Percentiles rank a stretch among this genome's conserved stretches.
Evolutionary conservation across 1,140 invertebrate genomes (phyloP).

Genomic region (Daktulosphaira vitifoliae): DNA sequence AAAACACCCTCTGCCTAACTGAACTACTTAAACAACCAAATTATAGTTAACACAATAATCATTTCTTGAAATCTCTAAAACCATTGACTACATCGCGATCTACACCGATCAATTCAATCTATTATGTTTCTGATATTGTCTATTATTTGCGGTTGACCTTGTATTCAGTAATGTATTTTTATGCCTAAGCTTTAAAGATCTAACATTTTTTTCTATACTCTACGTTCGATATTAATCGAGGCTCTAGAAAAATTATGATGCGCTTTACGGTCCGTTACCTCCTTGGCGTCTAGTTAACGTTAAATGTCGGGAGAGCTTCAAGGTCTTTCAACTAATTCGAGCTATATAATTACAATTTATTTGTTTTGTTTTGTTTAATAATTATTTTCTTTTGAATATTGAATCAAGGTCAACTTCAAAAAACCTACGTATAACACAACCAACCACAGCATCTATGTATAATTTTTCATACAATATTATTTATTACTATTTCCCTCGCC

Average conservation of each 20-base stretch:
- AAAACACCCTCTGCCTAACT: too few species aligned
- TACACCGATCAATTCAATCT: too few species aligned
- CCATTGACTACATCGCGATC: too few species aligned
- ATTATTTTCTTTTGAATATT: conserved; percentile 4
- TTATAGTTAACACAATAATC: too few species aligned
- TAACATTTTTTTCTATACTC: too few species aligned
- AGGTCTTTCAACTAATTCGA: background rate
- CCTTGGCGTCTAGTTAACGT: conserved; percentile 13
- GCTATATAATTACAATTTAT: conserved; percentile 17
- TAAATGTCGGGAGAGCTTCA: background rate
- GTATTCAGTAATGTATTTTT: too few species aligned
- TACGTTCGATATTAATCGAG: too few species aligned
- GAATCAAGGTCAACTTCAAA: conserved; percentile 7
- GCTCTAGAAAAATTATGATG: background rate
- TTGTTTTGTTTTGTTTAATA: background rate
- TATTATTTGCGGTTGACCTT: too few species aligned
- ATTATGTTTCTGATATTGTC: too few species aligned
- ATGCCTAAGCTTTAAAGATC: too few species aligned
- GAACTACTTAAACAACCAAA: too few species aligned
- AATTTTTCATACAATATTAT: conserved; percentile 9
- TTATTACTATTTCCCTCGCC: background rate
- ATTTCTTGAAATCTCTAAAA: too few species aligned
- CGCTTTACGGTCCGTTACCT: conserved; percentile 15
- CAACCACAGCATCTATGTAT: conserved; percentile 5
- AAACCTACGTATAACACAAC: background rate